A percentile compares a stretch with the other conserved stretches of the same genome.
These are phyloP conservation scores for Perca fluviatilis DNA, from an alignment of 2,113 vertebrate genomes.

Conservation along the genomic window DNA sequence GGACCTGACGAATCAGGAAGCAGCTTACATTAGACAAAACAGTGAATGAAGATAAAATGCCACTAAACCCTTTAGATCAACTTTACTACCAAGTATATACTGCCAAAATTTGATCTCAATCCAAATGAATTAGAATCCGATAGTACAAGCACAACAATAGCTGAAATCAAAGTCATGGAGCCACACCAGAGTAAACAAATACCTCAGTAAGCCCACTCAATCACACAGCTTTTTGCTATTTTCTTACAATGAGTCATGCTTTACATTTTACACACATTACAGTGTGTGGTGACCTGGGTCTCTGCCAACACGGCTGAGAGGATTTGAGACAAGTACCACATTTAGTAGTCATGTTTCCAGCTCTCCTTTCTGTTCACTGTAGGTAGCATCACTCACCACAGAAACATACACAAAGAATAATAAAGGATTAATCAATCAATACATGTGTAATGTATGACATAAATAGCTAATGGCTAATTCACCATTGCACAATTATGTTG, in stretches of 20 bases:
- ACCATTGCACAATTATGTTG: not conserved
- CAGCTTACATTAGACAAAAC: conserved; percentile 6
- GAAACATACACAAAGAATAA: conserved; percentile 4
- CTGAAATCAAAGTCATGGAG: conserved; percentile 28
- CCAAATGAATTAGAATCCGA: conserved; percentile 8
- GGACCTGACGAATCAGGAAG: not conserved
- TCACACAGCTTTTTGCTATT: conserved; percentile 6
- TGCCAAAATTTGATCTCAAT: not conserved
- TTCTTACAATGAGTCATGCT: conserved; percentile 49
- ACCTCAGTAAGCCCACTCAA: conserved; percentile 36
- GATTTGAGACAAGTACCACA: conserved; percentile 28
- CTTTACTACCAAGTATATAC: not conserved
- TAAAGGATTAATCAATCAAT: not conserved
- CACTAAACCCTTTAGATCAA: not conserved
- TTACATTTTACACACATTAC: conserved; percentile 56
- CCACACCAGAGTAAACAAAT: conserved; percentile 24
- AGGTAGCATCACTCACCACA: conserved; percentile 18
- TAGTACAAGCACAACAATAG: conserved; percentile 29
- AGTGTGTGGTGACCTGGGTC: conserved; percentile 42
- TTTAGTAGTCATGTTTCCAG: conserved; percentile 38
- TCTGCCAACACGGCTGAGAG: conserved; percentile 38
- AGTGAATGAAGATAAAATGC: not conserved
- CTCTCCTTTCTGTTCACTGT: conserved; percentile 17
- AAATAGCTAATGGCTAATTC: not conserved
- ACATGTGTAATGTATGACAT: not conserved